These are phyloP conservation scores for Polydrusus cervinus DNA, from an alignment of 2,888 invertebrate genomes.

Conservation along the genomic window DNA sequence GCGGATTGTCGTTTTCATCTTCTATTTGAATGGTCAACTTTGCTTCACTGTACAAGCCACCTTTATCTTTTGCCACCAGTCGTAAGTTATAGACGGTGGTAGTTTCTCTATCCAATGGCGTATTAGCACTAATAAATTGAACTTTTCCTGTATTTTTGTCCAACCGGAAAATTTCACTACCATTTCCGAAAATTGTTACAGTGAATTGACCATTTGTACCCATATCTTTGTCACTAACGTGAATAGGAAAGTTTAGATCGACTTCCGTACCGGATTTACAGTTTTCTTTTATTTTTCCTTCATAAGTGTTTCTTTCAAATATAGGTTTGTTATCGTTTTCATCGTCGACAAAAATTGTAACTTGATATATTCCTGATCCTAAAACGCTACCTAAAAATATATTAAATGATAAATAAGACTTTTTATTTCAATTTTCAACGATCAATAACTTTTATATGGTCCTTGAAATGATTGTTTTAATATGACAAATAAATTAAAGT, in stretches of 20 bases:
- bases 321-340: constrained; percentile 91
- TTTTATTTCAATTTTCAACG: not conserved
- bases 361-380: constrained; percentile 55
- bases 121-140: constrained; percentile 72
- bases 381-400: constrained; percentile 67
- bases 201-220: constrained; percentile 81
- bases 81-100: constrained; percentile 80
- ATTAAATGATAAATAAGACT: not conserved
- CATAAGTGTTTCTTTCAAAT: constrained; percentile 82
- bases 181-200: constrained; percentile 83
- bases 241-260: constrained; percentile 79
- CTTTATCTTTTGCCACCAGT: constrained; percentile 84
- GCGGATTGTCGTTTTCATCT: constrained; percentile 89
- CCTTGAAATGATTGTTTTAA: too few relatives aligned
- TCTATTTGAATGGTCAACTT: constrained; percentile 81
- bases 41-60: constrained; percentile 84
- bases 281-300: constrained; percentile 87
- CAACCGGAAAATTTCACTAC: constrained; percentile 82
- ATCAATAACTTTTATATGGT: too few relatives aligned
- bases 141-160: constrained; percentile 79
- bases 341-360: constrained; percentile 86
- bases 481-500: too few relatives aligned
- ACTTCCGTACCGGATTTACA: constrained; percentile 81
- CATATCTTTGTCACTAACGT: constrained; percentile 82
- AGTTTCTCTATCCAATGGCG: constrained; percentile 82